Conservation (phyloP, 2,888 invertebrate genomes). For the Fragum fragum region DNA sequence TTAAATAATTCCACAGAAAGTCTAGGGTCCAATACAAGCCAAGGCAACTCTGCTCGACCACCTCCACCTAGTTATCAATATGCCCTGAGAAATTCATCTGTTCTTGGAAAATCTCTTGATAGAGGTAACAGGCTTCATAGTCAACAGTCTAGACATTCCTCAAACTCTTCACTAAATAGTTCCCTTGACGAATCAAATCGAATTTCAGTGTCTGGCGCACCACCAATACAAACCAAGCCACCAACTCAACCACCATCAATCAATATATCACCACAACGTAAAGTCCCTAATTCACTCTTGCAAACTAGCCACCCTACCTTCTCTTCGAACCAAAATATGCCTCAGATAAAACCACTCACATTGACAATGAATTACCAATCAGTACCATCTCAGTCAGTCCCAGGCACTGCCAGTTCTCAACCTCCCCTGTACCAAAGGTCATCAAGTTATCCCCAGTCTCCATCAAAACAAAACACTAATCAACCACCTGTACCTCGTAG, state of each 20-base stretch:
- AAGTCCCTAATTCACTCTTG: not conserved
- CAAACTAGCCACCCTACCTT: not conserved
- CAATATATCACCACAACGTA: not conserved
- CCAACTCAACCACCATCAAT: not conserved
- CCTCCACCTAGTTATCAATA: slow-evolving; percentile 66
- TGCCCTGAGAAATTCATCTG: slow-evolving; percentile 58
- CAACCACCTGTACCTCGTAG: slow-evolving; percentile 1
- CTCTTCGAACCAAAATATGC: slow-evolving; percentile 18
- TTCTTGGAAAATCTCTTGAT: slow-evolving; percentile 19
- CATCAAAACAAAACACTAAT: slow-evolving; percentile 4
- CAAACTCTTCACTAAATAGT: slow-evolving; percentile 52
- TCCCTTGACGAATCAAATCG: slow-evolving; percentile 51
- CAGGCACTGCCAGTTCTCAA: not conserved
- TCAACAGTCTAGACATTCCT: slow-evolving; percentile 38
- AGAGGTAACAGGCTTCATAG: slow-evolving; percentile 8
- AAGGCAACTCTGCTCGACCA: slow-evolving; percentile 32
- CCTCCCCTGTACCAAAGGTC: slow-evolving; percentile 17
- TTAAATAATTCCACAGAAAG: slow-evolving; percentile 58
- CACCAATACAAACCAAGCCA: not conserved
- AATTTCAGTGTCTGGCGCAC: not conserved
- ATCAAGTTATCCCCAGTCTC: slow-evolving; percentile 2
- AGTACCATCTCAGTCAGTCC: not conserved
- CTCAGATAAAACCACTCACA: slow-evolving; percentile 13
- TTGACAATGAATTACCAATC: not conserved
- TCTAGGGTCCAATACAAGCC: slow-evolving; percentile 27